phyloP scores from a whole-genome alignment of 2,113 vertebrate genomes.

The Semnornis frantzii region DNA sequence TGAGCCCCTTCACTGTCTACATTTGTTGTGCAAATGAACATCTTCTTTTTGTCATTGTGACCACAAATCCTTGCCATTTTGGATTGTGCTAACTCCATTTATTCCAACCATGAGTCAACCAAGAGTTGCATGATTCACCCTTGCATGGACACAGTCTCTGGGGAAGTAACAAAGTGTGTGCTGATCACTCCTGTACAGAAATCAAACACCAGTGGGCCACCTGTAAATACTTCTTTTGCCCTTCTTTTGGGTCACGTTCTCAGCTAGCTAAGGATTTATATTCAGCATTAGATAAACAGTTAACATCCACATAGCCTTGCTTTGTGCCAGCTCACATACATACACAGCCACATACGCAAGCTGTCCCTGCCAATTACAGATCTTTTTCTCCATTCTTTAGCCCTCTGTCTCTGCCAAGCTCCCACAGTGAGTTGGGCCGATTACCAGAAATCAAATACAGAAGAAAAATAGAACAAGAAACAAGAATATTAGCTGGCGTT shows the following conservation, averaged over 20 bases:
- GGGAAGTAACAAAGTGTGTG: neutral
- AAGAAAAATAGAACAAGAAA: conserved; percentile 33
- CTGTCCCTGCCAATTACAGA: conserved; percentile 58
- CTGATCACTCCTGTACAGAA: neutral
- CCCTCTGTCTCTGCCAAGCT: conserved; percentile 38
- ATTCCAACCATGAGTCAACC: conserved; percentile 28
- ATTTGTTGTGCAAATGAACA: conserved; percentile 37
- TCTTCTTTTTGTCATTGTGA: conserved; percentile 35
- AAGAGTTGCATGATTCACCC: conserved; percentile 45
- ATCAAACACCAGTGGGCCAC: neutral
- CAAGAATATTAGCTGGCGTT: conserved; percentile 31
- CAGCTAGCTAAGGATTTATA: neutral
- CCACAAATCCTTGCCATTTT: conserved; percentile 31
- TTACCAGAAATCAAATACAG: conserved; percentile 34
- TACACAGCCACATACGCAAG: conserved; percentile 38
- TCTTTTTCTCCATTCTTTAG: conserved; percentile 22
- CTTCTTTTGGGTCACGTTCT: neutral
- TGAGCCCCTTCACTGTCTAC: neutral
- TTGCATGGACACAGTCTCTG: conserved; percentile 5
- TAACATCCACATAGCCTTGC: conserved; percentile 7
- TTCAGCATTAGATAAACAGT: neutral
- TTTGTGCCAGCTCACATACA: conserved; percentile 40
- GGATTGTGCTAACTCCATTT: conserved; percentile 33
- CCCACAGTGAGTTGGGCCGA: conserved; percentile 35
- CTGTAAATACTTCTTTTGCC: neutral